Evolutionary conservation across 1,140 invertebrate species (phyloP).

Genomic region (Aphelinus certus): DNA sequence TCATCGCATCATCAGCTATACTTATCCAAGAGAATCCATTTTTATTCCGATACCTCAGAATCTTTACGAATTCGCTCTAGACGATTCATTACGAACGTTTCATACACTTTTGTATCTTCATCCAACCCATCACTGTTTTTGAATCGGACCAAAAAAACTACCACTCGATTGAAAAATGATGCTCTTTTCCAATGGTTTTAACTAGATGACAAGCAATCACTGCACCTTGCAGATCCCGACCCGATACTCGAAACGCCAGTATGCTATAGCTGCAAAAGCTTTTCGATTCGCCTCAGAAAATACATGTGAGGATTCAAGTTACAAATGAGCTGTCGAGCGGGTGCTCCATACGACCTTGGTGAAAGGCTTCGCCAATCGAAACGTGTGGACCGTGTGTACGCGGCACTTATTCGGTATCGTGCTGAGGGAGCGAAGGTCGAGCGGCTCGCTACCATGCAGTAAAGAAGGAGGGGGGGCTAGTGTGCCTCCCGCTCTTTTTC

Average conservation of each 20-base stretch:
- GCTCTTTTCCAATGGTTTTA: neutral
- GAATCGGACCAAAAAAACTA: neutral
- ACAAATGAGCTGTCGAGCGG: too few relatives aligned
- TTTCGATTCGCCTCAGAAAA: neutral
- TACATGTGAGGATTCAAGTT: neutral
- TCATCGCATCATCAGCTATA: constrained; percentile 45
- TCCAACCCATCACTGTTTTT: neutral
- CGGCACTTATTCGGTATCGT: too few relatives aligned
- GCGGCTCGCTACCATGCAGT: too few relatives aligned
- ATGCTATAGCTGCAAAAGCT: neutral
- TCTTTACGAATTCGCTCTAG: constrained; percentile 54
- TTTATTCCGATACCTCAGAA: constrained; percentile 41
- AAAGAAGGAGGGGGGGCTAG: too few relatives aligned
- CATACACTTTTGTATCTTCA: constrained; percentile 16
- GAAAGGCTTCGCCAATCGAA: too few relatives aligned
- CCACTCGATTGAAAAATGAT: neutral
- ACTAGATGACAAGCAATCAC: neutral
- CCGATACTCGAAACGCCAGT: neutral
- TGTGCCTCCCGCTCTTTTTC: too few relatives aligned
- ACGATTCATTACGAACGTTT: constrained; percentile 58
- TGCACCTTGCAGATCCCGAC: neutral
- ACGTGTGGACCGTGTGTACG: too few relatives aligned
- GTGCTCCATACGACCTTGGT: too few relatives aligned
- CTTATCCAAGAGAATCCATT: constrained; percentile 48
- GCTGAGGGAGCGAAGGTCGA: too few relatives aligned